Conservation (phyloP, 2,113 vertebrate species). For the Aramus guarauna region DNA sequence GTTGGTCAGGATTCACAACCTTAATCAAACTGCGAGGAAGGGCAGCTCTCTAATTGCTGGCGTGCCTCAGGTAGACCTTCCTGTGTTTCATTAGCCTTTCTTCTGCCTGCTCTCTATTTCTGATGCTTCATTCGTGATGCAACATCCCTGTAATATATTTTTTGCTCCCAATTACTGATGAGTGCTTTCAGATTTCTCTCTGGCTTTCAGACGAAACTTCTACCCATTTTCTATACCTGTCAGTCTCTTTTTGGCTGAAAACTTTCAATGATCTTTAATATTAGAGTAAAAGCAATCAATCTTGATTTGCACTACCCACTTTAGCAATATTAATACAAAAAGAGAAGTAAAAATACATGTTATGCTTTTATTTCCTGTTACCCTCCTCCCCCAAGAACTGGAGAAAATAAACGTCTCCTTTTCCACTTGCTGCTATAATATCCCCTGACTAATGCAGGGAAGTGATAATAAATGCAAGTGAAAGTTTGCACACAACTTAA, state of each 20-base stretch:
- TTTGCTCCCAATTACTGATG: background rate
- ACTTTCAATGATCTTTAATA: background rate
- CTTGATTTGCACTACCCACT: background rate
- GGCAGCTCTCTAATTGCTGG: background rate
- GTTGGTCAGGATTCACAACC: background rate
- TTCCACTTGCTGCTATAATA: background rate
- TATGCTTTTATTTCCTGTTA: conserved; percentile 7
- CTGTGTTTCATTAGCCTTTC: background rate
- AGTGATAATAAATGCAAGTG: conserved; percentile 4
- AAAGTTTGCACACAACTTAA: conserved; percentile 21
- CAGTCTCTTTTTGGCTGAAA: background rate
- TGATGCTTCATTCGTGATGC: background rate
- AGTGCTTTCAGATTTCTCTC: background rate
- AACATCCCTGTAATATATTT: background rate
- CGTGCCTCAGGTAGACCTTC: background rate
- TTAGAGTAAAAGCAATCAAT: background rate
- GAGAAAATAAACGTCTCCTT: background rate
- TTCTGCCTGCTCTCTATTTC: background rate
- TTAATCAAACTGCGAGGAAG: background rate
- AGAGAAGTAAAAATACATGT: background rate
- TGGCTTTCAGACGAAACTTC: background rate
- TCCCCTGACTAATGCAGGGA: background rate
- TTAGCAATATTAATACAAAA: background rate
- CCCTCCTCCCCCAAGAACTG: background rate
- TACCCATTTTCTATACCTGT: background rate